Evolutionary conservation across 1,140 invertebrate genomes (phyloP).

Genomic region (Stegodyphus mimosarum): DNA sequence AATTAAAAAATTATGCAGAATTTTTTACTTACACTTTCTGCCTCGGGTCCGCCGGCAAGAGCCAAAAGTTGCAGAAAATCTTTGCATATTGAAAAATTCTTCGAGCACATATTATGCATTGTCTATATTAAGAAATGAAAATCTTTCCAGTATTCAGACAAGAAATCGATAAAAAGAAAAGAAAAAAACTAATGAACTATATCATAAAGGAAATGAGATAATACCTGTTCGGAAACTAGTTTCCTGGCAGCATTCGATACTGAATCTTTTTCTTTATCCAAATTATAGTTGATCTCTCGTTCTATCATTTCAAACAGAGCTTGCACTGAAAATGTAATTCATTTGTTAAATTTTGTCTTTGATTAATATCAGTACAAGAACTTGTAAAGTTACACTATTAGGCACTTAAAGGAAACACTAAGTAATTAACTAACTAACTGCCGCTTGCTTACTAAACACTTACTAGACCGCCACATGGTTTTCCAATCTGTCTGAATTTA

Average conservation of each 20-base stretch:
- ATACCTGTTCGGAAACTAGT: background rate
- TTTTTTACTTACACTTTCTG: conserved; percentile 21
- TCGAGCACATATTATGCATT: conserved; percentile 21
- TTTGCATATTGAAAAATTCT: conserved; percentile 30
- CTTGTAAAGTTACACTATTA: too few relatives aligned
- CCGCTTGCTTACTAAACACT: too few relatives aligned
- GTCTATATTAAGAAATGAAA: background rate
- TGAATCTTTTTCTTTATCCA: conserved; percentile 21
- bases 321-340: conserved; percentile 16
- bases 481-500: too few relatives aligned
- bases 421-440: too few relatives aligned
- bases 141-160: too few relatives aligned
- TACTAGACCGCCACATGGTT: too few relatives aligned
- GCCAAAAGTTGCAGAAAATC: conserved; percentile 47
- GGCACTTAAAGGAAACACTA: too few relatives aligned
- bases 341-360: too few relatives aligned
- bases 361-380: too few relatives aligned
- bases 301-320: conserved; percentile 20
- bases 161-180: too few relatives aligned
- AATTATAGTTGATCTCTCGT: conserved; percentile 16
- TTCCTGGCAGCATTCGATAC: background rate
- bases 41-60: conserved; percentile 12
- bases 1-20: too few relatives aligned
- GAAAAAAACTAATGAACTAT: too few relatives aligned
- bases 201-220: background rate